Base-by-base conservation (phyloP, 2,888 invertebrate genomes). In the Microctonus brassicae region DNA sequence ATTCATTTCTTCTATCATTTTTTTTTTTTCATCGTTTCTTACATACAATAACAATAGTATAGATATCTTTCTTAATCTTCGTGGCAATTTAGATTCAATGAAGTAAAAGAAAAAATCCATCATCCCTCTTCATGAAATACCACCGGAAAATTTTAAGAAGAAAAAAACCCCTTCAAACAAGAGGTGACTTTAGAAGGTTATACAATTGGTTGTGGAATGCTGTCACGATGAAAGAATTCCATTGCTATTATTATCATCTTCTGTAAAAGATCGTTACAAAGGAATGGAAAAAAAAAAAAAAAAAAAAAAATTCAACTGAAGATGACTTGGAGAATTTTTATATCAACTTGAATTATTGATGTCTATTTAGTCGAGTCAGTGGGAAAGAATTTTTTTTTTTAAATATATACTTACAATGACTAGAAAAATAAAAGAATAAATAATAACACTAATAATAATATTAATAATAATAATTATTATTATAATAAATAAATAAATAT, bases 291-390 rank as follows among this genome's bases (percentile, higher is more conserved):
- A 10, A 11, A 55, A 55, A 55, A 24, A 47, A n/a, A n/a, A n/a
- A 24, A 11, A 26, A 10, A 11, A 55, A 55, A 55, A 24, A 47
- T 47, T n/a, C 47, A 17, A 47, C 47, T 5, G 17, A 47, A 47
- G 47, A 55, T 55, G 55, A 55, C 26, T 55, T 26, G 22, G 4
- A 24, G n/a, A 26, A 55, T 55, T 26, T 55, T 26, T 55, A 26
- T 55, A 55, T 55, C 13, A 55, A 55, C 24, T 55, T 22, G 26
- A 55, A 26, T 55, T 55, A 55, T 55, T 55, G 55, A 55, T 55
- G 55, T 55, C 55, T 26, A 55, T 55, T 55, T 55, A 22, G 55
- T 55, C 24, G n/a, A 24, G 55, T 55, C 26, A 55, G 55, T 55
- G 55, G 55, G 22, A 55, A 55, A 55, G 26, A 55, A 55, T 55